Evolutionary conservation across 1,140 invertebrate genomes (phyloP).

Genomic region (Drosophila paulistorum): DNA sequence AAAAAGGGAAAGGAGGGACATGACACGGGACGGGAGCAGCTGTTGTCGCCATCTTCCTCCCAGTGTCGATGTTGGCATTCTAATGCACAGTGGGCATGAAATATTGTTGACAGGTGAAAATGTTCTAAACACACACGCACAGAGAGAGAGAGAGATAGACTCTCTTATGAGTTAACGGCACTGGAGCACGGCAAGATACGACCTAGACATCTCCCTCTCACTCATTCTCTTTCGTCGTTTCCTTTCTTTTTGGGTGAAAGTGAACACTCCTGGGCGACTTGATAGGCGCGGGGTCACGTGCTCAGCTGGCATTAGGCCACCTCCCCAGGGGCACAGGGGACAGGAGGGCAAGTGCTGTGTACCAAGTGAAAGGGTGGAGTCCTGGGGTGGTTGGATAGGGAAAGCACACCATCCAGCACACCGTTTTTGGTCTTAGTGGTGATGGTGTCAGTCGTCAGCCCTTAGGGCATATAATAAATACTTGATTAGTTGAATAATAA

Average conservation of each 20-base stretch:
- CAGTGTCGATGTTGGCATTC: conserved; percentile 43
- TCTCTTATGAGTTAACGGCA: conserved; percentile 53
- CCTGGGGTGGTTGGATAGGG: background rate
- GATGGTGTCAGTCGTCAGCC: conserved; percentile 59
- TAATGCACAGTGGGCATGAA: conserved; percentile 79
- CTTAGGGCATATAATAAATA: conserved; percentile 65
- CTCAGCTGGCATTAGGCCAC: conserved; percentile 57
- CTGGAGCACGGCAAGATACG: conserved; percentile 50
- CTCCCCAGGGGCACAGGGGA: conserved; percentile 43
- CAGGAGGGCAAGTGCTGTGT: conserved; percentile 40
- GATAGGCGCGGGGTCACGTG: conserved; percentile 48
- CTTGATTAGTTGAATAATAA: conserved; percentile 74
- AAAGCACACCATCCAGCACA: background rate
- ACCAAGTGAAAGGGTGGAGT: conserved; percentile 46
- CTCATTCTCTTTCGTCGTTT: background rate
- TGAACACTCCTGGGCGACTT: conserved; percentile 15
- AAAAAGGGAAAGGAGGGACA: conserved; percentile 12
- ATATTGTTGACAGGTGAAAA: conserved; percentile 80
- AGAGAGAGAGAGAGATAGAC: background rate
- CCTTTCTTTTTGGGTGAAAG: conserved; percentile 20
- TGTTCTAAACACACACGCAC: conserved; percentile 30
- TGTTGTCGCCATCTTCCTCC: conserved; percentile 47
- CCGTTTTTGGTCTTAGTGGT: conserved; percentile 10
- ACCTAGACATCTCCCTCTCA: conserved; percentile 1
- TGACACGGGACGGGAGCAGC: conserved; percentile 43